A percentile compares a stretch with the other conserved stretches of the same genome.
Conservation (phyloP, 53 echinoderm and acorn worm genomes). For the Patiria pectinifera region DNA sequence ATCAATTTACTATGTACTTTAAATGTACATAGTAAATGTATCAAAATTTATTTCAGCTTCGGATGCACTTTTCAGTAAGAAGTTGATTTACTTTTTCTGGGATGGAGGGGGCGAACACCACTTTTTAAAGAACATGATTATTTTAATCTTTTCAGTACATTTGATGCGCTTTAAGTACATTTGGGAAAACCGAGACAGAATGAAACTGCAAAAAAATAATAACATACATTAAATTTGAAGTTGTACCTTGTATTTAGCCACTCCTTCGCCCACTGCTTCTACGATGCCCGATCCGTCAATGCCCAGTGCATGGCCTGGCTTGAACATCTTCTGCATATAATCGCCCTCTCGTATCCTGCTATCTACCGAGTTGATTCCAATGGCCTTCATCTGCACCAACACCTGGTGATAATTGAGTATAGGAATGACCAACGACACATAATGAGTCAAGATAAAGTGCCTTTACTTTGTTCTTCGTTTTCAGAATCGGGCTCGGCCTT, state of each 20-base stretch:
- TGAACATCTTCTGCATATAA: slow-evolving; percentile 8
- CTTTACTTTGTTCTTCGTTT: no score
- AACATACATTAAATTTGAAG: not conserved
- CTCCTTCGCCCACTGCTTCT: slow-evolving; percentile 67
- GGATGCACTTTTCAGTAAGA: no score
- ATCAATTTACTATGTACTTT: not conserved
- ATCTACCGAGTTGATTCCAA: slow-evolving; percentile 73
- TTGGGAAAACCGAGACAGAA: no score
- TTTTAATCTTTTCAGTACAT: no score
- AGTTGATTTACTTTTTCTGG: no score
- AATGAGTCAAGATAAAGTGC: no score
- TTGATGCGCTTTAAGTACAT: no score
- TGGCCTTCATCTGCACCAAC: slow-evolving; percentile 67
- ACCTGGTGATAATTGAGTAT: slow-evolving; percentile 40
- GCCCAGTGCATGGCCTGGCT: slow-evolving; percentile 59
- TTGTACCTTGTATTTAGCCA: slow-evolving; percentile 65
- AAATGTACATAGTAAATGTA: no score
- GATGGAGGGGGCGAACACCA: no score
- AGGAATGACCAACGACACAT: not conserved
- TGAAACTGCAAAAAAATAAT: not conserved
- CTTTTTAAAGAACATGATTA: no score
- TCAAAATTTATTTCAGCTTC: no score
- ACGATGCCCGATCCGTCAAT: slow-evolving; percentile 80
- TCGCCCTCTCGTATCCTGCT: slow-evolving; percentile 58
- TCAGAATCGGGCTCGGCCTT: no score